phyloP scores from a whole-genome alignment of 2,113 vertebrate species.

The Pedionomus torquatus region DNA sequence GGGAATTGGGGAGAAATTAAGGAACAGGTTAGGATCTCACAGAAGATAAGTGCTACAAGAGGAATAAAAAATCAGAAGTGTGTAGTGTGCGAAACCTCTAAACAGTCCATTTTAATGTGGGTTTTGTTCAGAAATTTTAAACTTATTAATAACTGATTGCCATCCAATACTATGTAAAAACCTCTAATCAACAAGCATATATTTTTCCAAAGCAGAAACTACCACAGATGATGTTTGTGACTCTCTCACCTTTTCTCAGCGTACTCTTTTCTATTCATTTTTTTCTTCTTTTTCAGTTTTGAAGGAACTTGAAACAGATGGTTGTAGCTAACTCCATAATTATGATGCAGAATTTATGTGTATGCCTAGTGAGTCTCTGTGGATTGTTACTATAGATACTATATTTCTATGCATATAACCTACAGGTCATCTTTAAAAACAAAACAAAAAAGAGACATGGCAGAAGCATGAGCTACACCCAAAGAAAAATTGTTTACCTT shows the following conservation, averaged over 20 bases:
- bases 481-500: neutral
- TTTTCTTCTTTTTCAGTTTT: neutral
- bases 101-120: neutral
- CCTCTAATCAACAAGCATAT: neutral
- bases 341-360: neutral
- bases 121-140: neutral
- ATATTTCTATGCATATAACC: neutral
- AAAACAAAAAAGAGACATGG: neutral
- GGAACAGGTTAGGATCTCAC: neutral
- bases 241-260: neutral
- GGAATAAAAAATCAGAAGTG: neutral
- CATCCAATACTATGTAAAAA: neutral
- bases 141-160: neutral
- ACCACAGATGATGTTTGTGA: neutral
- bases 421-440: neutral
- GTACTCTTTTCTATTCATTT: neutral
- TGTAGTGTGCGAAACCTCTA: neutral
- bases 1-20: neutral
- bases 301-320: neutral
- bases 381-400: neutral
- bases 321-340: neutral
- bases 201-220: neutral
- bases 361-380: neutral
- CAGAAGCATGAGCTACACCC: neutral
- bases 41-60: neutral